Evolutionary conservation across 2,797 vertebrate species (phyloP), one percentile per base, ranked within the genome.

Genomic region (Eutrigla gurnardus): DNA sequence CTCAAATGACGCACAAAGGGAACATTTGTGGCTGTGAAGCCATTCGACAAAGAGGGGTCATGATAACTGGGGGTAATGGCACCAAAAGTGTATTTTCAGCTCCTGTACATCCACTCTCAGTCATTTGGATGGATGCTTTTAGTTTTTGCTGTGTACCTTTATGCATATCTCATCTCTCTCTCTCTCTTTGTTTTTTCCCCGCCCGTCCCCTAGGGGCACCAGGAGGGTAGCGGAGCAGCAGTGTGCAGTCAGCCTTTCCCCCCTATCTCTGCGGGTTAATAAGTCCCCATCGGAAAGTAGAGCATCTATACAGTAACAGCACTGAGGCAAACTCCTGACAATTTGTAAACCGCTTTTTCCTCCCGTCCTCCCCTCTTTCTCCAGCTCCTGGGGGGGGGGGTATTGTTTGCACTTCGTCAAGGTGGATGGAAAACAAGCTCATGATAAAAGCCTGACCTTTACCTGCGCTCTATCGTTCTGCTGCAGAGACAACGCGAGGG

Each of bases 391-490:
- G 46, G 61, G 42, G 35, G n/a, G 7, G 13, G 6, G 11, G 42
- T 12, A 7, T 25, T 25, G 25, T 57, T 76, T 76, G 65, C n/a
- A 54, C 72, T 84, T 63, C n/a, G 73, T 66, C 72, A 78, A 77
- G 80, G 65, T 81, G 73, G 72, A 74, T 77, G 60, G 64, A 80
- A 87, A 88, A 86, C 73, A 77, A 78, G 74, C 79, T 78, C 39
- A 53, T 81, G 86, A 90, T 90, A 84, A 91, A 88, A 88, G 85
- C 70, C 88, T 89, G 86, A 91, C 89, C 90, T 91, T 91, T 89
- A 76, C 70, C 70, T 71, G 45, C 54, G 50, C 74, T 83, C 79
- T 86, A 80, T 89, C 82, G 81, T 86, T 80, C 70, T 77, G 67
- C 81, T 86, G 77, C 70, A 63, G 82, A 75, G 77, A 88, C 74